phyloP scores from a whole-genome alignment of 1,140 invertebrate species.

The Lordiphosa stackelbergi region DNA sequence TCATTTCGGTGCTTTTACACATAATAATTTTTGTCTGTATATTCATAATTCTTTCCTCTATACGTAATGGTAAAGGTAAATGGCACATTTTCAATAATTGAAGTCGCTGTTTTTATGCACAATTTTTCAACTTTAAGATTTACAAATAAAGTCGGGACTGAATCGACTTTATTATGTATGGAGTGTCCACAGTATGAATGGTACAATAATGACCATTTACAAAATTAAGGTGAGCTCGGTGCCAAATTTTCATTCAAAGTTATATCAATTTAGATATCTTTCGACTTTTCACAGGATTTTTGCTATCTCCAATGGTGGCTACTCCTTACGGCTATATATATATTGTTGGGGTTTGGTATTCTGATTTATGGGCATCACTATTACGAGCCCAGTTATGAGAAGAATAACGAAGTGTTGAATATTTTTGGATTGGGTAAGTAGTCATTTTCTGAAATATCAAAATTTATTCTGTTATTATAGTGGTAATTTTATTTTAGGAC shows the following conservation, averaged over 20 bases:
- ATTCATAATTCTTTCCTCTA: background rate
- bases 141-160: no score
- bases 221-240: constrained; percentile 1
- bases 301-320: constrained; percentile 32
- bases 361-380: constrained; percentile 9
- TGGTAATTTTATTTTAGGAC: background rate
- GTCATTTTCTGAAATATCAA: background rate
- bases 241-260: background rate
- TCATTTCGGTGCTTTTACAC: background rate
- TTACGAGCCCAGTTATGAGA: background rate
- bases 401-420: background rate
- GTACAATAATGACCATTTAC: background rate
- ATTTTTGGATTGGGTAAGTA: background rate
- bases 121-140: no score
- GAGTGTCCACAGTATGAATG: background rate
- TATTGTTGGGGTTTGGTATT: constrained; percentile 3
- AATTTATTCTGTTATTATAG: background rate
- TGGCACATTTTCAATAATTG: no score
- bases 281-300: constrained; percentile 1
- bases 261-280: background rate
- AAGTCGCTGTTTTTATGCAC: no score
- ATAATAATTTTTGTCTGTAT: background rate
- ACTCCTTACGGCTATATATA: background rate
- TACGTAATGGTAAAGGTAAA: no score
- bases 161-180: background rate